Conservation (phyloP, 1,140 invertebrate species). For the Aphaenogaster floridana region DNA sequence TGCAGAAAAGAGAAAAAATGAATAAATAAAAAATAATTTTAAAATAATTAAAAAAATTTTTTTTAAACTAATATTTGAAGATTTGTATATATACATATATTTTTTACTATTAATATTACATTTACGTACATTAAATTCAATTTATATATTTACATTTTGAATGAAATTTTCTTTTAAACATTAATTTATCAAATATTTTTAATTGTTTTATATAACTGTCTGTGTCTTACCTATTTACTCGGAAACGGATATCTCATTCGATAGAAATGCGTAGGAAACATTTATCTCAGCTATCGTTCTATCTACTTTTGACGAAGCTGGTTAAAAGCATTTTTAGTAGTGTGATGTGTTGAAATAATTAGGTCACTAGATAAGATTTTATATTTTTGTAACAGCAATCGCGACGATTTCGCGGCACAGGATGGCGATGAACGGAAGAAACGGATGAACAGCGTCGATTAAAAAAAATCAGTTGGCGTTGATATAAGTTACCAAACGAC, state of each 20-base stretch:
- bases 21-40: neutral
- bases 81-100: neutral
- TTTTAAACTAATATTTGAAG: neutral
- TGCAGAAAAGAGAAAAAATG: neutral
- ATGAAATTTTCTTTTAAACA: neutral
- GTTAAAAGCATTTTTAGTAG: constrained; percentile 68
- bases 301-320: constrained; percentile 68
- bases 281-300: constrained; percentile 64
- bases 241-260: neutral
- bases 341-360: constrained; percentile 74
- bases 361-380: constrained; percentile 71
- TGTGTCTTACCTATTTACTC: constrained; percentile 12
- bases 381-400: constrained; percentile 61
- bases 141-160: neutral
- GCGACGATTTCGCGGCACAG: constrained; percentile 38
- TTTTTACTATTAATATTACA: neutral
- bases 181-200: constrained; percentile 14
- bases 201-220: neutral
- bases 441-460: constrained; percentile 68
- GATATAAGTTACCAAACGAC: constrained; percentile 61
- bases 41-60: too few relatives aligned
- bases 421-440: constrained; percentile 46
- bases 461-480: constrained; percentile 31
- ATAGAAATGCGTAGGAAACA: constrained; percentile 38
- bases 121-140: neutral